phyloP scores from a whole-genome alignment of 2,113 vertebrate genomes.

The Pleuronectes platessa region DNA sequence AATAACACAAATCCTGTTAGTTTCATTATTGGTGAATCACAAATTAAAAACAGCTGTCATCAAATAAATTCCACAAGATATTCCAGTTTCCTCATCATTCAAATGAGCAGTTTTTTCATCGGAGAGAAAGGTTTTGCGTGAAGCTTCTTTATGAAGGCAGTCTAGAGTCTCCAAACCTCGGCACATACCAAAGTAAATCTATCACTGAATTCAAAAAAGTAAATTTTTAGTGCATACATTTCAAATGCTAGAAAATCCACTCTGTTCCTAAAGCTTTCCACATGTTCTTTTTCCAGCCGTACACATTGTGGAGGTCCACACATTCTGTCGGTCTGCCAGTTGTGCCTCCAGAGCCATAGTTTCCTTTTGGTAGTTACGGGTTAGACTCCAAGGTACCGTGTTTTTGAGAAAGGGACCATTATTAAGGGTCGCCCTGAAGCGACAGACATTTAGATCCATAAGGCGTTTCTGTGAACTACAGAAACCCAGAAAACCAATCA shows the following conservation, averaged over 20 bases:
- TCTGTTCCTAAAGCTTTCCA: background rate
- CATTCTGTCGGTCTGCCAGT: background rate
- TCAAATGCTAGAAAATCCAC: background rate
- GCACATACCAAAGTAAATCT: constrained; percentile 16
- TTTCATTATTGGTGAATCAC: background rate
- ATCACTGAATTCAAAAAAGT: constrained; percentile 20
- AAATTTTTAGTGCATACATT: background rate
- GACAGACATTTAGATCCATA: background rate
- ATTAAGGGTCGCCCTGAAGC: background rate
- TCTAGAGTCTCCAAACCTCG: background rate
- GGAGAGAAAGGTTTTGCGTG: no score
- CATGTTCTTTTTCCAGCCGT: constrained; percentile 12
- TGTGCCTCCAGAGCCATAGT: background rate
- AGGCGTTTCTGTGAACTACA: background rate
- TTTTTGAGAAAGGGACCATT: background rate
- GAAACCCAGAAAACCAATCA: background rate
- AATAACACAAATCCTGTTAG: background rate
- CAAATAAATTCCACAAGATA: constrained; percentile 4
- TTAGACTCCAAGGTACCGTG: background rate
- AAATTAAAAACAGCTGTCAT: background rate
- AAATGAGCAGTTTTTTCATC: constrained; percentile 2
- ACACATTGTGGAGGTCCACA: background rate
- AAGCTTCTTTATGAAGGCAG: constrained; percentile 5
- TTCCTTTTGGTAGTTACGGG: background rate
- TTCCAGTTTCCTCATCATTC: constrained; percentile 3